Base-by-base conservation (phyloP, 2,797 vertebrate species). In the Melanotaenia boesemani region DNA sequence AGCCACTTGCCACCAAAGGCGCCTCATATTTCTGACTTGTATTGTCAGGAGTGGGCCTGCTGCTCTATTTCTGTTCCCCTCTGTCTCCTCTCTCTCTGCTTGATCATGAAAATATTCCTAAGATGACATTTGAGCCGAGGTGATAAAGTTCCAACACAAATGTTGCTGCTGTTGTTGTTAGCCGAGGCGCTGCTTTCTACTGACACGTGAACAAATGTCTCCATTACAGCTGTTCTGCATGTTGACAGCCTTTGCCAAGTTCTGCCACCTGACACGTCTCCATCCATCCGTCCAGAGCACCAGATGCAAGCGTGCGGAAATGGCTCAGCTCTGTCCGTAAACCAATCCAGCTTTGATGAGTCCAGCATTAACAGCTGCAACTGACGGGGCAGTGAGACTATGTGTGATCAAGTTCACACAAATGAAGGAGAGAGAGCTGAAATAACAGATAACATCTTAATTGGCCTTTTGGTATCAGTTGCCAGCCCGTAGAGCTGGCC, bases 231-330 rank as follows among this genome's bases (percentile, higher is more conserved):
- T 84, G 83, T 80, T 63, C 16, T 46, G 67, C 77, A 62, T 2
- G 74, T 61, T 75, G 83, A 85, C 84, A 81, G 82, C 73, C 79
- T 34, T 71, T 78, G 30, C 64, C 82, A 80, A 11, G 76, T 72
- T 32, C 77, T 22, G 26, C 88, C 90, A 91, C 86, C 88, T 91
- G 91, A 82, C 87, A 65, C 34, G 59, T 75, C 86, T 80, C 75
- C 54, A 24, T 9, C 74, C 41, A 5, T 44, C 41, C 41, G 63
- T 58, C 52, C 0, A 0, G 10, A 28, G 77, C 75, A 55, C 20
- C 77, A 86, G 90, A 78, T 77, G 80, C 37, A 57, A 36, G 7
- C 36, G 7, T 36, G 36, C 7, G 6, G 86, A 76, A 80, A 79
- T 37, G 48, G 48, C 39, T 0, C 22, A 63, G 69, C 82, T 73